A percentile compares a stretch with the other conserved stretches of the same genome.
phyloP scores from a whole-genome alignment of 2,797 vertebrate genomes.

The Oreochromis grahami region DNA sequence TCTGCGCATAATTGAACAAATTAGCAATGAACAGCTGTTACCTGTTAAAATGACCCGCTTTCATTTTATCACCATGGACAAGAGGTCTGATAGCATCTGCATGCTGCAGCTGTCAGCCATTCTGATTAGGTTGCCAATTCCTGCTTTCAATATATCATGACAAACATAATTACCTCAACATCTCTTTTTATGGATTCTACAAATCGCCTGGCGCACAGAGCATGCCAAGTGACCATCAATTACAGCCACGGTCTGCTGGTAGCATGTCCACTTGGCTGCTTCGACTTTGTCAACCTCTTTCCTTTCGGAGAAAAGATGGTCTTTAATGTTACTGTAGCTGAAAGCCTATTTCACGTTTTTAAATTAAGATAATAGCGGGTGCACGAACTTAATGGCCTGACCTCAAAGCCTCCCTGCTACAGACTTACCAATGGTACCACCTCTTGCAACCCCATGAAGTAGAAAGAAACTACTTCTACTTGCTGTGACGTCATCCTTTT shows the following conservation, averaged over 20 bases:
- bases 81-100: slow-evolving; percentile 80
- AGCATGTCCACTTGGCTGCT: slow-evolving; percentile 29
- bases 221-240: slow-evolving; percentile 73
- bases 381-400: background rate
- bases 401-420: background rate
- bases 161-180: slow-evolving; percentile 81
- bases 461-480: background rate
- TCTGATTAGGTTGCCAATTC: slow-evolving; percentile 70
- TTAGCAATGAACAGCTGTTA: slow-evolving; percentile 79
- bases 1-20: slow-evolving; percentile 78
- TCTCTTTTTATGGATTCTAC: slow-evolving; percentile 80
- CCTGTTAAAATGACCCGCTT: slow-evolving; percentile 81
- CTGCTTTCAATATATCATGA: slow-evolving; percentile 75
- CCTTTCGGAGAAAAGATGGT: slow-evolving; percentile 16
- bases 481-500: background rate
- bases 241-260: slow-evolving; percentile 37
- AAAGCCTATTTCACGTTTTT: background rate
- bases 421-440: background rate
- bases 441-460: background rate
- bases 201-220: slow-evolving; percentile 58
- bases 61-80: slow-evolving; percentile 75
- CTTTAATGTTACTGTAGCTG: background rate
- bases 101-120: slow-evolving; percentile 75
- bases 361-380: background rate
- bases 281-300: slow-evolving; percentile 27